A percentile compares a stretch with the other conserved stretches of the same genome.
Evolutionary conservation across 2,113 vertebrate species (phyloP).

Genomic region (Cyanocitta stelleri): DNA sequence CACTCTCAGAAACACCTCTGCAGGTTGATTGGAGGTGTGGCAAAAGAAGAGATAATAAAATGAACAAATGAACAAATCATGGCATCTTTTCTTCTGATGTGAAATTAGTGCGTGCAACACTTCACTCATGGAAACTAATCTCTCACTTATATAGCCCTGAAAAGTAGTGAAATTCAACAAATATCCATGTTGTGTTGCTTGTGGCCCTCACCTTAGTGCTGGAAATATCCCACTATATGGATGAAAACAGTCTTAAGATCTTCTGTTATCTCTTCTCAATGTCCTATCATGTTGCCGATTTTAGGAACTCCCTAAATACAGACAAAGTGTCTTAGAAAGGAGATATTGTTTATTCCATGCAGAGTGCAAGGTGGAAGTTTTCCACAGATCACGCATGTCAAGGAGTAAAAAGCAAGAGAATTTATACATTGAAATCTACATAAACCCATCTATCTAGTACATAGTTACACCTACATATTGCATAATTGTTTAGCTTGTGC

Average conservation of each 20-base stretch:
- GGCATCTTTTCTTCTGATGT: background rate
- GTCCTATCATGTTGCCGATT: background rate
- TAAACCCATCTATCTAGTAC: background rate
- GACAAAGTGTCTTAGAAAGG: background rate
- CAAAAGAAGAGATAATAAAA: background rate
- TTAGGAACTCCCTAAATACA: background rate
- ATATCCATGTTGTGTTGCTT: background rate
- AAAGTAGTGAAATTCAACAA: background rate
- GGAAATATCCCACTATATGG: background rate
- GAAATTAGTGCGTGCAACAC: background rate
- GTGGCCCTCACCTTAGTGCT: background rate
- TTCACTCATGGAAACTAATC: background rate
- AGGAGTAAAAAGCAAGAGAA: background rate
- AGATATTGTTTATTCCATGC: background rate
- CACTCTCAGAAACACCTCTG: background rate
- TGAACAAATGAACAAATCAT: background rate
- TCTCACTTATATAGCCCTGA: background rate
- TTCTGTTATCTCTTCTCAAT: background rate
- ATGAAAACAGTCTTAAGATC: background rate
- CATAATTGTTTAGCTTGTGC: background rate
- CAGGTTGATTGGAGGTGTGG: background rate
- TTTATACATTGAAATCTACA: background rate
- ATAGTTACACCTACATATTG: background rate
- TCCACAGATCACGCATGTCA: fast-evolving
- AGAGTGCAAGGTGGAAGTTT: background rate